A percentile compares a stretch with the other conserved stretches of the same genome.
These are phyloP conservation scores for Furcifer pardalis DNA, from an alignment of 2,797 vertebrate genomes.

Conservation along the genomic window DNA sequence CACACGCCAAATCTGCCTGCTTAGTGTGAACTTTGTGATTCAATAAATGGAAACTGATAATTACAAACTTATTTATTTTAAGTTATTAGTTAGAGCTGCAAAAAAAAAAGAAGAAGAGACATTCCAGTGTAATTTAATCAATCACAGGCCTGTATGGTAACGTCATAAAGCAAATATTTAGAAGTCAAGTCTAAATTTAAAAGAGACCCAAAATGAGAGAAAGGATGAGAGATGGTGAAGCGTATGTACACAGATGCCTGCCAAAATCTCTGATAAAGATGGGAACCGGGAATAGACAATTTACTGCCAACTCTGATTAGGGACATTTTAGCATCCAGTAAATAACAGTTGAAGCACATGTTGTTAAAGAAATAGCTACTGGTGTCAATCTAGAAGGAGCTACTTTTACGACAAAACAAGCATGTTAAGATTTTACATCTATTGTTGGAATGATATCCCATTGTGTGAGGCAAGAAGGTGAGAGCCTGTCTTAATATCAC, in stretches of 20 bases:
- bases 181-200: constrained; percentile 61
- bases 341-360: constrained; percentile 42
- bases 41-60: constrained; percentile 83
- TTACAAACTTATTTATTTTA: constrained; percentile 84
- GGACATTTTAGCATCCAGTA: constrained; percentile 25
- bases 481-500: background rate
- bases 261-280: constrained; percentile 49
- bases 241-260: constrained; percentile 55
- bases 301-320: constrained; percentile 47
- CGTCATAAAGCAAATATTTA: constrained; percentile 63
- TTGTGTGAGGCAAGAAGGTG: background rate
- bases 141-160: constrained; percentile 70
- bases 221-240: constrained; percentile 49
- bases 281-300: constrained; percentile 47
- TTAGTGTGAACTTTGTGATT: constrained; percentile 79
- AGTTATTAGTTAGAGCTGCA: constrained; percentile 78
- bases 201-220: constrained; percentile 44
- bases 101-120: constrained; percentile 55
- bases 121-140: constrained; percentile 75
- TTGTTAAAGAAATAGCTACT: constrained; percentile 42
- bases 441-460: background rate
- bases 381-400: constrained; percentile 23
- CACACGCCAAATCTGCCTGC: constrained; percentile 73
- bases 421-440: constrained; percentile 18
- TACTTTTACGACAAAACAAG: constrained; percentile 8